Evolutionary conservation across 1,140 invertebrate species (phyloP).

Genomic region (Potamilus streckersoni): DNA sequence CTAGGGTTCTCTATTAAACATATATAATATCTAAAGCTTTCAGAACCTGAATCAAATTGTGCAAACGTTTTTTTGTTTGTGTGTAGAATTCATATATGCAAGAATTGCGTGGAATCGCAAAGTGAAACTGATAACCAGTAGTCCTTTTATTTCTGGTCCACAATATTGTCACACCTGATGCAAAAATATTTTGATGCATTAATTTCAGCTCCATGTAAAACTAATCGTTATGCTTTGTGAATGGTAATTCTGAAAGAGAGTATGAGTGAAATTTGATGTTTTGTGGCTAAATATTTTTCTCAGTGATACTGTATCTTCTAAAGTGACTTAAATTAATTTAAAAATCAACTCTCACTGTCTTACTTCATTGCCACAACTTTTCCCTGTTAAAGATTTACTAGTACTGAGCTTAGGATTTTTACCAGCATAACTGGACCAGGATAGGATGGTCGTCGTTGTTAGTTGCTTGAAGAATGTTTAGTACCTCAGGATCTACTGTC

Average conservation of each 20-base stretch:
- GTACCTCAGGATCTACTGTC: too few species aligned
- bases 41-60: not conserved
- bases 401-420: slow-evolving; percentile 8
- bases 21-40: slow-evolving; percentile 1
- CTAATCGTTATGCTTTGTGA: slow-evolving; percentile 25
- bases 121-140: slow-evolving; percentile 15
- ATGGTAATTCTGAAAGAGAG: slow-evolving; percentile 27
- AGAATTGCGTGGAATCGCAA: too few species aligned
- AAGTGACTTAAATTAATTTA: slow-evolving; percentile 4
- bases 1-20: not conserved
- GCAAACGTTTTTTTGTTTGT: too few species aligned
- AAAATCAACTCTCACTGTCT: slow-evolving; percentile 1
- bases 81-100: slow-evolving; percentile 15
- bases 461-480: too few species aligned
- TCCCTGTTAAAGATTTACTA: slow-evolving; percentile 28
- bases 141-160: slow-evolving; percentile 5
- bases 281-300: not conserved
- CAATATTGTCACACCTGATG: slow-evolving; percentile 22
- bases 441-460: too few species aligned
- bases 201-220: slow-evolving; percentile 16
- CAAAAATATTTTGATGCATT: slow-evolving; percentile 24
- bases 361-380: slow-evolving; percentile 16
- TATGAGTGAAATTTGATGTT: slow-evolving; percentile 22
- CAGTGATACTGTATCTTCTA: slow-evolving; percentile 1
- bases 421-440: too few species aligned